Base-by-base conservation (phyloP, 2,888 invertebrate genomes). In the Sthenelais limicola region DNA sequence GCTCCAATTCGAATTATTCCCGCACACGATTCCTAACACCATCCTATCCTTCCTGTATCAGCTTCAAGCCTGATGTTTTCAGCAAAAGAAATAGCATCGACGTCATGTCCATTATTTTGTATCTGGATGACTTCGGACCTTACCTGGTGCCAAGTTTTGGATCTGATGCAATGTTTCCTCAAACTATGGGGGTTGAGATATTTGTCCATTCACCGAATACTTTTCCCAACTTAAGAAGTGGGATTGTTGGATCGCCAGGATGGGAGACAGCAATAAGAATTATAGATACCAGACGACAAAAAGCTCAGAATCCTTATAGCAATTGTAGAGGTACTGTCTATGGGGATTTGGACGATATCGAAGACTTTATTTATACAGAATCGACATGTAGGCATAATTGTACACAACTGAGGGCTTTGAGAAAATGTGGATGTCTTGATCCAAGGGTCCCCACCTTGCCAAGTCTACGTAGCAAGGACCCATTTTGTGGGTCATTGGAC, bases 91-190 rank as follows among this genome's bases (percentile, higher is more conserved):
- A 5, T 4, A 3, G 7, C 24, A 62, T 62, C 35, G 38, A 62
- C 24, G 24, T 26, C 21, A 18, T 62, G 62, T 21, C 62, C 26
- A 24, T 43, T 24, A 38, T 62, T 21, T 62, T 62, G 38, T 62
- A 62, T 43, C 38, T 62, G 38, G 62, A 62, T 15, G 62, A 62
- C 38, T 62, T 62, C n/a, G 21, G 26, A 9, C 62, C 62, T 38
- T 2, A 3, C 56, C 33, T 32, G n/a, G 62, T 62, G 38, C 62
- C 62, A 3, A 38, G 43, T 18, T 62, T 62, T 26, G 62, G 62
- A 15, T 38, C 38, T 3, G 62, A 62, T 24, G 62, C 38, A 2
- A 28, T 12, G 9, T 62, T 26, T 26, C 62, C 62, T 21, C 62
- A 62, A 43, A 62, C 62, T 5, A 21, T 43, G 5, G 62, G 62